Percentiles rank a stretch among this genome's conserved stretches.
Evolutionary conservation across 2,888 invertebrate species (phyloP).

Genomic region (Salpingus planirostris): DNA sequence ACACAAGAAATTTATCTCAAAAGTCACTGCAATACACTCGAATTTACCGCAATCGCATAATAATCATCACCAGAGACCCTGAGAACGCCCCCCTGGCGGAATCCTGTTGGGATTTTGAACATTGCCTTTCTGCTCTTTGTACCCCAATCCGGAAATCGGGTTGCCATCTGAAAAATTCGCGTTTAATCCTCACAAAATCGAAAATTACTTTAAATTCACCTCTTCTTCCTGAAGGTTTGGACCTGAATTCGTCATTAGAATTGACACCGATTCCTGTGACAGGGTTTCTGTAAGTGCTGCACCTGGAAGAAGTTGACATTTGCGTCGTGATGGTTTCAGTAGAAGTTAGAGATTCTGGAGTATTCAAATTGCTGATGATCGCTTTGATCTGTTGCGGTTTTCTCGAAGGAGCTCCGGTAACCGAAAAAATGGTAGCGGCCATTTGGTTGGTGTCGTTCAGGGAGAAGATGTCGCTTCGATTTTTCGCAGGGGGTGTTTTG

Average conservation of each 20-base stretch:
- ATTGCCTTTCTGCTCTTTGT: constrained; percentile 19
- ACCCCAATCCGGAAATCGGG: constrained; percentile 36
- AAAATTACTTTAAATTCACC: no score
- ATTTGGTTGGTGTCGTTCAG: constrained; percentile 14
- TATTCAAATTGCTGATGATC: background rate
- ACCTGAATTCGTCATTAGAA: constrained; percentile 31
- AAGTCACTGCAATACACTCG: constrained; percentile 8
- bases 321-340: background rate
- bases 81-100: constrained; percentile 39
- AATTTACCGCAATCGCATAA: background rate
- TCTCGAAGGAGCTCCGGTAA: constrained; percentile 13
- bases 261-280: constrained; percentile 35
- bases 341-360: background rate
- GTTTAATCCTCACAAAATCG: no score
- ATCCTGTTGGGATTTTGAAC: constrained; percentile 14
- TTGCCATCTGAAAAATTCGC: constrained; percentile 39
- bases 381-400: background rate
- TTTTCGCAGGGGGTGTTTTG: constrained; percentile 5
- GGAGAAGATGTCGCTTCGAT: constrained; percentile 29
- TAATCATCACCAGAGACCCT: constrained; percentile 34
- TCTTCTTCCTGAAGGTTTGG: constrained; percentile 4
- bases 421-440: constrained; percentile 14
- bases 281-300: constrained; percentile 28
- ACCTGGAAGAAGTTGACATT: background rate
- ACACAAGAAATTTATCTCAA: no score